Evolutionary conservation across 2,888 invertebrate genomes (phyloP).

Genomic region (Seira sanloemensis): DNA sequence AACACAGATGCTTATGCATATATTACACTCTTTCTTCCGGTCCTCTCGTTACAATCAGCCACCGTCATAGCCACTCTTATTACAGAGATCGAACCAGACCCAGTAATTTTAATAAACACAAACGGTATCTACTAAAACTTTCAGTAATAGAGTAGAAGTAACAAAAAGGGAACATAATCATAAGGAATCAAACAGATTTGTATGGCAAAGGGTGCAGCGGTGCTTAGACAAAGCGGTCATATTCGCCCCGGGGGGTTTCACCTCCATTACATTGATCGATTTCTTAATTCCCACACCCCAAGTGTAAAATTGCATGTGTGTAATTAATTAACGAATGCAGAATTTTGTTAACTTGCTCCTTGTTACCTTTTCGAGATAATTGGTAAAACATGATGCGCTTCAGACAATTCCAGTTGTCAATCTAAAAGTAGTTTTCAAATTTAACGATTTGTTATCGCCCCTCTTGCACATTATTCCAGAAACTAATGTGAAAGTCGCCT

Average conservation of each 20-base stretch:
- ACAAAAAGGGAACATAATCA: neutral
- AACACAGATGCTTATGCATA: neutral
- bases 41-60: neutral
- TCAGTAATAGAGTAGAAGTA: too few species aligned
- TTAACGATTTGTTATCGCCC: too few species aligned
- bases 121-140: neutral
- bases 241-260: neutral
- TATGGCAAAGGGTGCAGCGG: neutral
- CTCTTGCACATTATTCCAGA: too few species aligned
- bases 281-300: neutral
- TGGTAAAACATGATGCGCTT: neutral
- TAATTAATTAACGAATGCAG: slow-evolving; percentile 35
- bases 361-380: neutral
- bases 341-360: neutral
- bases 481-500: too few species aligned
- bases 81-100: neutral
- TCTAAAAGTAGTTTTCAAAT: too few species aligned
- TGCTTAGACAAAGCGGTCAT: too few species aligned
- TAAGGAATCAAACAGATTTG: too few species aligned
- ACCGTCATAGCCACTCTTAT: too few species aligned
- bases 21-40: slow-evolving; percentile 25
- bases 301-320: slow-evolving; percentile 27
- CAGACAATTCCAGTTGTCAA: neutral
- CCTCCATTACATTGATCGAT: slow-evolving; percentile 39
- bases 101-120: neutral